A percentile compares a stretch with the other conserved stretches of the same genome.
Conservation (phyloP, 2,113 vertebrate species). For the Halichoerus grypus region DNA sequence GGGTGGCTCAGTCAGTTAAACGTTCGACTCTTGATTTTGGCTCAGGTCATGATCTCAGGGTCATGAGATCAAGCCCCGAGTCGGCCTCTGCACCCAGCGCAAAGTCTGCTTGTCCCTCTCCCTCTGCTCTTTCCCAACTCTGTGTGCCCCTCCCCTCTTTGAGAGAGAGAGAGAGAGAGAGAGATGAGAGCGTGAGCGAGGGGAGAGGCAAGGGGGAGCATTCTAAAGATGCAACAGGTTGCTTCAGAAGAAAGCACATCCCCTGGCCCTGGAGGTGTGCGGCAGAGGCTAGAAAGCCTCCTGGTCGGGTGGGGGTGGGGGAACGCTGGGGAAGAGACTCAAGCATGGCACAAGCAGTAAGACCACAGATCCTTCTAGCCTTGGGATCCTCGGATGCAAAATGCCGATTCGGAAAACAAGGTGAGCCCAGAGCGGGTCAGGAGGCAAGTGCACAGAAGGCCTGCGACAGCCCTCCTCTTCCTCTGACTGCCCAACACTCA, state of each 20-base stretch:
- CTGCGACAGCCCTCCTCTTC: background rate
- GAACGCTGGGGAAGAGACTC: background rate
- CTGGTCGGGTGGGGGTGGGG: background rate
- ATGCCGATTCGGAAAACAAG: background rate
- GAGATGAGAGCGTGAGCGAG: background rate
- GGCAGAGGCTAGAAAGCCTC: background rate
- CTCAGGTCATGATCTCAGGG: background rate
- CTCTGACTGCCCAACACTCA: background rate
- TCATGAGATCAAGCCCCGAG: background rate
- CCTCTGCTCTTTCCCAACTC: background rate
- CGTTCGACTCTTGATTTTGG: background rate
- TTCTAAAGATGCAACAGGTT: background rate
- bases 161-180: background rate
- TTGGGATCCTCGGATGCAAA: background rate
- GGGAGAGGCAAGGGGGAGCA: background rate
- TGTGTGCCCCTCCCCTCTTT: background rate
- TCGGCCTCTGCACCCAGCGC: background rate
- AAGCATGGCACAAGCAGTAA: background rate
- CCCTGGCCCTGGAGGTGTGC: background rate
- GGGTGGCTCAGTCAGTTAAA: background rate
- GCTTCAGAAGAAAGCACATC: background rate
- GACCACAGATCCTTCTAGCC: background rate
- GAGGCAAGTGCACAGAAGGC: background rate
- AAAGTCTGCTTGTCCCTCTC: background rate
- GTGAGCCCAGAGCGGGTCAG: background rate